Conservation (phyloP, 2,113 vertebrate species). For the Neolamprologus falcicula region DNA sequence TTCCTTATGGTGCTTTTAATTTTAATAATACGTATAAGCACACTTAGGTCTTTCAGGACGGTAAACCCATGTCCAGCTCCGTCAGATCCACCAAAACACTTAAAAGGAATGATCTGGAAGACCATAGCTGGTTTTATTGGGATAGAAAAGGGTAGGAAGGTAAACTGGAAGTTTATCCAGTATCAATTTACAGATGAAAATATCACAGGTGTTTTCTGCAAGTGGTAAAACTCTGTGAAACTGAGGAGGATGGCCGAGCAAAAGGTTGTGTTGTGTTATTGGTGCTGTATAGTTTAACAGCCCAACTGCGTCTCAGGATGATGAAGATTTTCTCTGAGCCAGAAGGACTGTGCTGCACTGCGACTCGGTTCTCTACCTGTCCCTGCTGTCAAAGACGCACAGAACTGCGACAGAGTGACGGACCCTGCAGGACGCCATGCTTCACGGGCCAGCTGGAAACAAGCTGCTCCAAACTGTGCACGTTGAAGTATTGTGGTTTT, state of each 20-base stretch:
- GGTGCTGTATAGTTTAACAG: not conserved
- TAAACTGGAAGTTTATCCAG: not conserved
- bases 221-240: not conserved
- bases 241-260: not conserved
- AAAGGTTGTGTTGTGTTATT: not conserved
- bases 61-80: not conserved
- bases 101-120: not conserved
- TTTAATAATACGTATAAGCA: not conserved
- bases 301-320: not conserved
- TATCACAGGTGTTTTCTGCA: not conserved
- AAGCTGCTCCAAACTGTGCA: not conserved
- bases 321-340: not conserved
- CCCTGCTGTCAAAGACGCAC: conserved; percentile 7
- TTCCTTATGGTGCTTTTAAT: not conserved
- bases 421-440: not conserved
- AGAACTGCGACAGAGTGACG: not conserved
- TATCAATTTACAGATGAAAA: not conserved
- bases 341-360: not conserved
- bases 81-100: not conserved
- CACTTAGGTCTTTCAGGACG: accelerated
- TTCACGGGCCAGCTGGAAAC: not conserved
- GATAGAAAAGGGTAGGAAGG: not conserved
- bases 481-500: not conserved
- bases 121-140: not conserved
- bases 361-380: not conserved